Evolutionary conservation across 2,113 vertebrate genomes (phyloP), one percentile per base, ranked within the genome.

Genomic region (Mustelus asterias): DNA sequence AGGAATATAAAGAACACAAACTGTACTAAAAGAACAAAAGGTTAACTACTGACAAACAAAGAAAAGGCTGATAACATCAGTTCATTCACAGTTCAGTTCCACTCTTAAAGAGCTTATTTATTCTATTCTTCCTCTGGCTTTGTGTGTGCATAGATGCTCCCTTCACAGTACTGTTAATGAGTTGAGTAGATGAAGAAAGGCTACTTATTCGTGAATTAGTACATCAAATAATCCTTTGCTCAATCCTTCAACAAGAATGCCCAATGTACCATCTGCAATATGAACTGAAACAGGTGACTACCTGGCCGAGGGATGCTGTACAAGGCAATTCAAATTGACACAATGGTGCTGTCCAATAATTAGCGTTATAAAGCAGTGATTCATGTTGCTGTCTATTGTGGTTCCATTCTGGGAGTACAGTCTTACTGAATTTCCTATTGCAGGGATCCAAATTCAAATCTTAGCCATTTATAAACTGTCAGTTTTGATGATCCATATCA

Each of bases 1-100:
- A 65, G 16, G 63, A n/a, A 33, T 7, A 37, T 83, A 37, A 83
- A 83, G 18, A 33, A 67, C 29, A 65, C 89, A 93, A 93, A 67
- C n/a, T 20, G 20, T 16, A 93, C 89, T 1, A 65, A 93, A 92
- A 33, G 29, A n/a, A 92, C 14, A 22, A 33, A 90, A 92, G 29
- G 14, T 92, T 63, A 63, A n/a, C 7, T n/a, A 37, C 89, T 93
- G 89, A 20, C 33, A 93, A 16, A 60, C 20, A 41, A 93, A 83
- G 80, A 44, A 93, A 93, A 93, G 89, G 33, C 16, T 65, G n/a
- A 65, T 65, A 44, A 67, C 18, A 93, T 93, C 60, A 93, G 89
- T 65, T 92, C 89, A 92, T 65, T 63, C 89, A 37, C 33, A 92
- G 89, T 63, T 65, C 89, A 93, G 33, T 37, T 93, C 33, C 58